phyloP scores from a whole-genome alignment of 2,797 vertebrate genomes.

The Lacerta bilineata region DNA sequence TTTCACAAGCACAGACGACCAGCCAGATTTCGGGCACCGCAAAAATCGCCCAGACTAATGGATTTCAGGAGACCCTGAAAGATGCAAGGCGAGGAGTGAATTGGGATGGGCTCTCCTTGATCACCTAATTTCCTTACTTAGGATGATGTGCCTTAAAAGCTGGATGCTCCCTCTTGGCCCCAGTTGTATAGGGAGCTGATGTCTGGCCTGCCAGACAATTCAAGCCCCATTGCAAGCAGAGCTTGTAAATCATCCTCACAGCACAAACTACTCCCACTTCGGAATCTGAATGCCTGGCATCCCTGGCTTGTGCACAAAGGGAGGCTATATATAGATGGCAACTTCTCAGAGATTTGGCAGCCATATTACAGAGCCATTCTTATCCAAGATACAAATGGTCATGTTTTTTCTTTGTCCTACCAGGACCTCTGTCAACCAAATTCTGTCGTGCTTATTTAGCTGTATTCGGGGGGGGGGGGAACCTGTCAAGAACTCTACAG shows the following conservation, averaged over 20 bases:
- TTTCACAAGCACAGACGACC: background rate
- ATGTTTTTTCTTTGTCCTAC: background rate
- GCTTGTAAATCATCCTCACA: background rate
- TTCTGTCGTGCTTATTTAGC: background rate
- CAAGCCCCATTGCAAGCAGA: background rate
- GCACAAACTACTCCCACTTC: background rate
- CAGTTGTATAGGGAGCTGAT: background rate
- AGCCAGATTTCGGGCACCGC: background rate
- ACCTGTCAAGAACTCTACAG: background rate
- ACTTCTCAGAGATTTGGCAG: background rate
- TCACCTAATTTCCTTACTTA: background rate
- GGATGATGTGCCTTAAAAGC: background rate
- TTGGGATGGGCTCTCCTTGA: background rate
- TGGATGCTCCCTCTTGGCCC: background rate
- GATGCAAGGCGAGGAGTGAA: background rate
- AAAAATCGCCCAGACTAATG: background rate
- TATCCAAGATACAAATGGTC: background rate
- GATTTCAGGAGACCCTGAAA: background rate
- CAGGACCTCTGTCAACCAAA: background rate
- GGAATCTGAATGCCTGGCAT: background rate
- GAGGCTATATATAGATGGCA: background rate
- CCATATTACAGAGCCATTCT: background rate
- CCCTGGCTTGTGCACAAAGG: background rate
- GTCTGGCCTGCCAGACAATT: too few relatives aligned
- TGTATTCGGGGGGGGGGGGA: background rate